These are phyloP conservation scores for Apeltes quadracus DNA, from an alignment of 2,113 vertebrate genomes.

Conservation along the genomic window DNA sequence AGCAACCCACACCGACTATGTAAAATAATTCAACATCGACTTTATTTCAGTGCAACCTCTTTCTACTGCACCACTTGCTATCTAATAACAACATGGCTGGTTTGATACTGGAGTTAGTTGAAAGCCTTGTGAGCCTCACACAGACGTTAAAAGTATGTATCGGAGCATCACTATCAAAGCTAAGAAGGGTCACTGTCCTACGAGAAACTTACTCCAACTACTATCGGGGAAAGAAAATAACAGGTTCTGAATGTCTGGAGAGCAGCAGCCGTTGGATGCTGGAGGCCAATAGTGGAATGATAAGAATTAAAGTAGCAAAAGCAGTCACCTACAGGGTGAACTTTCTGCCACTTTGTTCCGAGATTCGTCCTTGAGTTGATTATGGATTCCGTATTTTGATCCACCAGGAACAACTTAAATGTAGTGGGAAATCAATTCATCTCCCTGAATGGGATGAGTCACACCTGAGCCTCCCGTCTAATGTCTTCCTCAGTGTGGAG, in stretches of 20 bases:
- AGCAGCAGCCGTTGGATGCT: not conserved
- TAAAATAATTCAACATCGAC: not conserved
- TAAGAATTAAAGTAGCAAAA: not conserved
- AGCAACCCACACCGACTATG: not conserved
- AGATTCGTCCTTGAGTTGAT: conserved; percentile 33
- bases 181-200: no score
- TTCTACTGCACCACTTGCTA: no score
- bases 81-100: no score
- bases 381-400: conserved; percentile 30
- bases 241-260: not conserved
- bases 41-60: not conserved
- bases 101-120: no score
- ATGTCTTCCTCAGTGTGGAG: conserved; percentile 23
- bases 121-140: no score
- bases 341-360: conserved; percentile 13
- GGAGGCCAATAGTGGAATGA: not conserved
- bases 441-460: conserved; percentile 41
- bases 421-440: conserved; percentile 54
- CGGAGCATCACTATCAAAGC: no score
- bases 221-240: not conserved
- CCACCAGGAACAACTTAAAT: conserved; percentile 6
- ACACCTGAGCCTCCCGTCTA: conserved; percentile 39
- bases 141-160: no score
- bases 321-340: conserved; percentile 3
- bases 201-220: no score